Evolutionary conservation across 1,140 invertebrate species (phyloP).

Genomic region (Drosophila miranda): DNA sequence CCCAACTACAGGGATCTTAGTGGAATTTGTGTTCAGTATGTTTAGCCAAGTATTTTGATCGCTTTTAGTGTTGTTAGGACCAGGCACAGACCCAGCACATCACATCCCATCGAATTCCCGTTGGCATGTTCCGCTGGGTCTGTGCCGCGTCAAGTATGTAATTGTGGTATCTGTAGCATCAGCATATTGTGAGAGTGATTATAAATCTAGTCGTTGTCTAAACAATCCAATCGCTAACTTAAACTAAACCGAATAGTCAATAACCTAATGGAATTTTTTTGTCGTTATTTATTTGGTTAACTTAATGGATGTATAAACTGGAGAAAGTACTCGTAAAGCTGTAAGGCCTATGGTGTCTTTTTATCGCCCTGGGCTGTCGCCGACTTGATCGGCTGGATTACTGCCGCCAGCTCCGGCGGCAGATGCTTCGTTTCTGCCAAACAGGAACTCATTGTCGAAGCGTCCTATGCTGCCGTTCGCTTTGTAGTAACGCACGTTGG

Average conservation of each 20-base stretch:
- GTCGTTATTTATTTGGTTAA: neutral
- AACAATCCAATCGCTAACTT: conserved; percentile 36
- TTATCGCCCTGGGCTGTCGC: too few relatives aligned
- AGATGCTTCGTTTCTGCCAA: too few relatives aligned
- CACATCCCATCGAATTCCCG: too few relatives aligned
- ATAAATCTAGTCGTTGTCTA: conserved; percentile 75
- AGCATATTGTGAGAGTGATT: conserved; percentile 79
- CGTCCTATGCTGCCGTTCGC: conserved; percentile 15
- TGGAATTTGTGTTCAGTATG: conserved; percentile 53
- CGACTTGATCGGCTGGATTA: too few relatives aligned
- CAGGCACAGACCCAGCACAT: neutral
- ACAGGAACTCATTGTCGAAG: conserved; percentile 13
- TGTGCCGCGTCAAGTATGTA: conserved; percentile 9
- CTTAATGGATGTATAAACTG: conserved; percentile 21
- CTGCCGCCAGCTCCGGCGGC: too few relatives aligned
- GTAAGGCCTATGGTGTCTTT: too few relatives aligned
- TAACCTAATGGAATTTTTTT: conserved; percentile 1
- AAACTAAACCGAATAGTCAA: conserved; percentile 31
- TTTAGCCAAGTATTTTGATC: conserved; percentile 48
- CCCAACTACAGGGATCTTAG: conserved; percentile 48
- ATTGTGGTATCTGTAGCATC: conserved; percentile 41
- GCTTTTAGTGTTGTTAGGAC: conserved; percentile 58
- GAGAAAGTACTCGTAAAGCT: neutral
- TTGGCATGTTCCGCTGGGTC: too few relatives aligned
- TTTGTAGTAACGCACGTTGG: conserved; percentile 55